Percentiles rank a stretch among this genome's conserved stretches.
phyloP scores from a whole-genome alignment of 2,113 vertebrate species.

The Ageneiosus marmoratus region DNA sequence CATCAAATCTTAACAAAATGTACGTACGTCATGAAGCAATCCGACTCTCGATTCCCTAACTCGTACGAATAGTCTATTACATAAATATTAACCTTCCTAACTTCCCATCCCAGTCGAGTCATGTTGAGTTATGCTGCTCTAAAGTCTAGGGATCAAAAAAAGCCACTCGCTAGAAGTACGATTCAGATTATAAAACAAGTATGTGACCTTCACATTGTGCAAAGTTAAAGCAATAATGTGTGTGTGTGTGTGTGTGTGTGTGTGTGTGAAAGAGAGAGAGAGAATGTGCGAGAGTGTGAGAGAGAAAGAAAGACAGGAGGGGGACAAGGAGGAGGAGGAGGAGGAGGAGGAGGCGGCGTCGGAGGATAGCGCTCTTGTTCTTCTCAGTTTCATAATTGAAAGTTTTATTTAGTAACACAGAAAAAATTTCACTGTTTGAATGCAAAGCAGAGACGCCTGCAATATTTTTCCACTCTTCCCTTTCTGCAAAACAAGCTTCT shows the following conservation, averaged over 20 bases:
- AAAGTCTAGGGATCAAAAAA: background rate
- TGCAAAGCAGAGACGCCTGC: background rate
- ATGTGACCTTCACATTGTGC: conserved; percentile 33
- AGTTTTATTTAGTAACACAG: conserved; percentile 8
- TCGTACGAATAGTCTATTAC: background rate
- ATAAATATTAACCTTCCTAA: background rate
- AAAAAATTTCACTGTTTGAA: conserved; percentile 8
- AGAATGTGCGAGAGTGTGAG: background rate
- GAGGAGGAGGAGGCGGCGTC: background rate
- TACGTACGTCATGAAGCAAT: background rate
- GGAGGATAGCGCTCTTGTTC: background rate
- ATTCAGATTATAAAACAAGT: conserved; percentile 18
- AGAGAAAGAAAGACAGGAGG: background rate
- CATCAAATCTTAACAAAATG: background rate
- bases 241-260: background rate
- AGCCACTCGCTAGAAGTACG: background rate
- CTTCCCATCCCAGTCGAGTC: background rate
- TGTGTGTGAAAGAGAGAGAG: background rate
- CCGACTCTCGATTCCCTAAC: background rate
- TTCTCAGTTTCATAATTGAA: conserved; percentile 20
- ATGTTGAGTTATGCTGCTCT: background rate
- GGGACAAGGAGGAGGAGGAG: background rate
- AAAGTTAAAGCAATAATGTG: conserved; percentile 32
- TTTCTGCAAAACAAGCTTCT: background rate
- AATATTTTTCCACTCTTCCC: background rate